Base-by-base conservation (phyloP, 2,888 invertebrate genomes). In the Operophtera brumata region DNA sequence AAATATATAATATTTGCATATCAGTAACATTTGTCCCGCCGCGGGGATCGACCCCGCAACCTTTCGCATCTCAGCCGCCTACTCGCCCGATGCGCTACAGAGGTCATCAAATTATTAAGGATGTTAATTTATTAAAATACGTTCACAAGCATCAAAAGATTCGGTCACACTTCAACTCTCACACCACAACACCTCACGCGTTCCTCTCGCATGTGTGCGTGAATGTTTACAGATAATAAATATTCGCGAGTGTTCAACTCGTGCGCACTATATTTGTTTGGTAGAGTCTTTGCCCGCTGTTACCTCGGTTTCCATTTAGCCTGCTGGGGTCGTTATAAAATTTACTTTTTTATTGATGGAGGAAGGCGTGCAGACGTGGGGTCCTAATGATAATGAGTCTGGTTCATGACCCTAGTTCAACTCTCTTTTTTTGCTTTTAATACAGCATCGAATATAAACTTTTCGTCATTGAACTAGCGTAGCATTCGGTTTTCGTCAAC, bases 171-270 rank as follows among this genome's bases (percentile, higher is more conserved):
- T 67, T 64, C 42, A 70, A 59, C n/a, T 53, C 70, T 54, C 70
- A 71, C 75, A 75, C 62, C 49, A n/a, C 46, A 52, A 51, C 47
- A 56, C 41, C 47, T 49, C 64, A 54, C 64, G 61, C 62, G 64
- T 52, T 65, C 55, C 35, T 20, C 35, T 6, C 32, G 35, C 50
- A 42, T 55, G 69, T 75, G 77, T 71, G 71, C 58, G 80, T 71
- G 70, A 69, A 66, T 80, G 82, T 84, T 82, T 84, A 80, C 79
- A 84, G 84, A 84, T 83, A 82, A 84, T 84, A 80, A 82, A 83
- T 81, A 83, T 82, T 80, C 76, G 78, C 84, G 84, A 82, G 80
- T 82, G 75, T 85, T 85, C 83, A 84, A 84, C 85, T 82, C 83
- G 65, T 75, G 80, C 80, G 83, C 82, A 85, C 80, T 84, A 83